A percentile compares a stretch with the other conserved stretches of the same genome.
Conservation (phyloP, 1,140 invertebrate species). For the Melitaea cinxia region DNA sequence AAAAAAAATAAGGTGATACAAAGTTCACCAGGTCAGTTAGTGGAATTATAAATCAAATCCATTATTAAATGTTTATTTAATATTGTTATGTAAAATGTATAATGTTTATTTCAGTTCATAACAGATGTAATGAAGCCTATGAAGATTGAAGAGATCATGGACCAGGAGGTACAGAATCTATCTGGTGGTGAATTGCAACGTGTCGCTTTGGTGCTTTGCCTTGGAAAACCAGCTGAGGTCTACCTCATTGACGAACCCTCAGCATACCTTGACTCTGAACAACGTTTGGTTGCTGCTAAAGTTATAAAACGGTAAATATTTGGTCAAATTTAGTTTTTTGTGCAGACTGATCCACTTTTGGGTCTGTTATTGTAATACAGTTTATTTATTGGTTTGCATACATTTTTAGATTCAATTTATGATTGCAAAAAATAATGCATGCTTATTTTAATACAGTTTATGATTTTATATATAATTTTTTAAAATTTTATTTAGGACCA, state of each 20-base stretch:
- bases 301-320: constrained; percentile 94
- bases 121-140: constrained; percentile 99
- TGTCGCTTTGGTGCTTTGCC: constrained; percentile 96
- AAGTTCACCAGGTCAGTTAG: too few relatives aligned
- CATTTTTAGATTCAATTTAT: too few relatives aligned
- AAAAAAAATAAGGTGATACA: too few relatives aligned
- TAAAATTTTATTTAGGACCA: too few relatives aligned
- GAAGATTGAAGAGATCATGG: constrained; percentile 98
- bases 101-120: constrained; percentile 87
- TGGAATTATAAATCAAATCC: too few relatives aligned
- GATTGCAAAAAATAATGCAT: too few relatives aligned
- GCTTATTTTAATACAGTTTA: too few relatives aligned
- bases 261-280: constrained; percentile 99
- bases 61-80: too few relatives aligned
- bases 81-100: neutral
- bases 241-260: constrained; percentile 99
- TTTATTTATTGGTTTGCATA: too few relatives aligned
- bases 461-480: too few relatives aligned
- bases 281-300: constrained; percentile 99
- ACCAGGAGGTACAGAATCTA: constrained; percentile 99
- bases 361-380: too few relatives aligned
- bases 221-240: constrained; percentile 99
- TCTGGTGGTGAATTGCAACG: constrained; percentile 99
- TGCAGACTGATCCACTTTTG: too few relatives aligned
- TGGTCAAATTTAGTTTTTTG: neutral